Evolutionary conservation across 1,140 invertebrate genomes (phyloP), one percentile per base, ranked within the genome.

Genomic region (Drosophila oshimai): DNA sequence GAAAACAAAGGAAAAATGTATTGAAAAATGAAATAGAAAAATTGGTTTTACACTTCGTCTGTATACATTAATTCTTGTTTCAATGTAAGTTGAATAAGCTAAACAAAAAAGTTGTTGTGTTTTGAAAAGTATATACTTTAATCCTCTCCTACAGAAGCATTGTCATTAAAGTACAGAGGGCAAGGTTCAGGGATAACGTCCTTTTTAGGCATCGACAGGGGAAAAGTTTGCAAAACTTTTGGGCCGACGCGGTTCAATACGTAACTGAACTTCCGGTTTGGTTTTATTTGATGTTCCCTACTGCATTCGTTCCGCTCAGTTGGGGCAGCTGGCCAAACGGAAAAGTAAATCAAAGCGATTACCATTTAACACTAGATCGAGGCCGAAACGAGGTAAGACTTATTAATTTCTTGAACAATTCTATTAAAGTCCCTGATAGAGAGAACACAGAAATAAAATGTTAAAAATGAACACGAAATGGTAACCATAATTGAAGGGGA

Each of bases 261-360:
- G 61, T 54, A 73, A 47, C 28, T 31, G 12, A 33, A 50, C 61
- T 73, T 73, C 73, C 60, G 64, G 73, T 68, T 61, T 53, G 39
- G 53, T 37, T 65, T 60, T 24, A 22, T 78, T 83, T 81, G 72
- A 80, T 61, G 67, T 77, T 45, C 12, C 22, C 29, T 29, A 12
- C 46, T 20, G 37, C 15, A 47, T 73, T 80, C 69, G 68, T 76
- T 81, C 49, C 58, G 64, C 51, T 67, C 50, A 61, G 55, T 74
- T 69, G 42, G 41, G 34, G 31, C 36, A 33, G 31, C 20, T 36
- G 47, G 31, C 55, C 57, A 65, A 70, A 78, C 74, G 54, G 54
- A 78, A 77, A 62, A 78, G 71, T 60, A 78, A 77, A 71, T 79
- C 69, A 79, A 71, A 71, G 33, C 33, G 70, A 57, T 74, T 70